These are phyloP conservation scores for Caenorhabditis wallacei DNA, from an alignment of 2,888 invertebrate species.

Conservation along the genomic window DNA sequence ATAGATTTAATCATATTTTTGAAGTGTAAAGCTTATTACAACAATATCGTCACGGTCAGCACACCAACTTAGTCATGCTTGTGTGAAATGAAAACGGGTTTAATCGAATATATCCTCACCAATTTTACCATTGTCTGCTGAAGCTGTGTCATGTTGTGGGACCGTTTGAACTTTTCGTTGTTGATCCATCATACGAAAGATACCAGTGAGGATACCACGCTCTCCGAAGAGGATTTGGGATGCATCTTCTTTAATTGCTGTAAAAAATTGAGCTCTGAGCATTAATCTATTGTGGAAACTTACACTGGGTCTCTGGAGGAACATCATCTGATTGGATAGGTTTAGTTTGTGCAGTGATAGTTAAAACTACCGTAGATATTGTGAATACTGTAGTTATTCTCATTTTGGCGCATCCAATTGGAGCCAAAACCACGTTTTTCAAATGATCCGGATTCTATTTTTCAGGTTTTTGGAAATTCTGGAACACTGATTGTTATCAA, in stretches of 20 bases:
- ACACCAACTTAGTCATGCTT: slow-evolving; percentile 57
- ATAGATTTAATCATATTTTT: slow-evolving; percentile 11
- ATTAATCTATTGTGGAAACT: too few species aligned
- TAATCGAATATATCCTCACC: slow-evolving; percentile 54
- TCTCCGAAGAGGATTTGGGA: slow-evolving; percentile 79
- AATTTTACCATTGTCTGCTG: slow-evolving; percentile 64
- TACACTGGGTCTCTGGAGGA: slow-evolving; percentile 56
- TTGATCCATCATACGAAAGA: slow-evolving; percentile 81
- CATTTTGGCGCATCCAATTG: slow-evolving; percentile 55
- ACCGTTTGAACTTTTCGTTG: slow-evolving; percentile 72
- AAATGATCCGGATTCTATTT: neutral
- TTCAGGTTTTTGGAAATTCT: slow-evolving; percentile 12
- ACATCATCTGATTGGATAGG: slow-evolving; percentile 57
- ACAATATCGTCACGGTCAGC: slow-evolving; percentile 43
- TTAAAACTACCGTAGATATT: slow-evolving; percentile 39
- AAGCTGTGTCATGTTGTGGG: slow-evolving; percentile 54
- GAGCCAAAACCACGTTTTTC: neutral
- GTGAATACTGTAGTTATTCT: slow-evolving; percentile 43
- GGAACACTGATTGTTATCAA: neutral
- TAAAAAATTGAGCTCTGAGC: too few species aligned
- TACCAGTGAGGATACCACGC: slow-evolving; percentile 79
- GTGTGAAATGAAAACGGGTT: slow-evolving; percentile 49
- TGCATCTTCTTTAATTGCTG: slow-evolving; percentile 73
- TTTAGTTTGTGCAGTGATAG: slow-evolving; percentile 57
- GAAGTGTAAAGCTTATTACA: slow-evolving; percentile 44